Evolutionary conservation across 2,888 invertebrate species (phyloP).

Genomic region (Watsonalla cultraria): DNA sequence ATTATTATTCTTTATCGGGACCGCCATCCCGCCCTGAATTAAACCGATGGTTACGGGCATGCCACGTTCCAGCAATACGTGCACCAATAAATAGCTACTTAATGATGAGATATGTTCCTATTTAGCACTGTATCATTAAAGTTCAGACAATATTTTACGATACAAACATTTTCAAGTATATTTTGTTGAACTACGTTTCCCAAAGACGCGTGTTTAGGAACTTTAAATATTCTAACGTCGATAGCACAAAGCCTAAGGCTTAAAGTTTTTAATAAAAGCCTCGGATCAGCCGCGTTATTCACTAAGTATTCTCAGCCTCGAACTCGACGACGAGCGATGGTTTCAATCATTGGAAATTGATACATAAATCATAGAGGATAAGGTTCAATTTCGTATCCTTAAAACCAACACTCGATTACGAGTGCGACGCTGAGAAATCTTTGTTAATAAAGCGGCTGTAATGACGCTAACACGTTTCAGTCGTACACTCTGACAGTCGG

Average conservation of each 20-base stretch:
- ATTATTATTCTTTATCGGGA: conserved; percentile 38
- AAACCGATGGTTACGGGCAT: conserved; percentile 17
- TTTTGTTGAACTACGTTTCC: background rate
- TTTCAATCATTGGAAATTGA: too few species aligned
- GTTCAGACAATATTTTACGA: background rate
- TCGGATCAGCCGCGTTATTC: too few species aligned
- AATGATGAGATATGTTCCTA: background rate
- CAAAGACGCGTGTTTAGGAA: background rate
- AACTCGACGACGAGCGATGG: too few species aligned
- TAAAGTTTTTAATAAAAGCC: background rate
- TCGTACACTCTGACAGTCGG: background rate
- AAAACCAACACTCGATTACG: too few species aligned
- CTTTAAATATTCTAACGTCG: background rate
- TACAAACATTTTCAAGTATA: background rate
- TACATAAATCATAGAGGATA: too few species aligned
- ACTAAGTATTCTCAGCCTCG: too few species aligned
- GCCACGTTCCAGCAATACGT: conserved; percentile 6
- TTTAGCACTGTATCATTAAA: background rate
- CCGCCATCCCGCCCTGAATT: conserved; percentile 21
- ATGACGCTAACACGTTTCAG: background rate
- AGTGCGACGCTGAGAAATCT: too few species aligned
- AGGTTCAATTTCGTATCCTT: too few species aligned
- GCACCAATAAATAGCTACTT: conserved; percentile 10
- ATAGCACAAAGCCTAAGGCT: background rate
- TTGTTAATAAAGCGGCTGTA: too few species aligned